Evolutionary conservation across 2,113 vertebrate genomes (phyloP).

Genomic region (Etheostoma cragini): DNA sequence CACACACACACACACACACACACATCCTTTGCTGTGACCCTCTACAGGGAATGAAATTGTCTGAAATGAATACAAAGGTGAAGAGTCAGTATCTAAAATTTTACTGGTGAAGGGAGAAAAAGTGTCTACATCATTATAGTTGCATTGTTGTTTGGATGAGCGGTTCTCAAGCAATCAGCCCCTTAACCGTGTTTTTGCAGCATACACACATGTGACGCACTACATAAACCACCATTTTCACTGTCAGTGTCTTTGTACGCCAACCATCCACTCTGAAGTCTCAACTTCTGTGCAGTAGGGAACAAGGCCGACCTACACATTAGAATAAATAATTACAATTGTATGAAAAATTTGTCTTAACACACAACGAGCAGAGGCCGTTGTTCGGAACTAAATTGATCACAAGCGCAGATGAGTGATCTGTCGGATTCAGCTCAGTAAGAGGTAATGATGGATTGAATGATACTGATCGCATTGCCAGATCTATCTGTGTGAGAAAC

Average conservation of each 20-base stretch:
- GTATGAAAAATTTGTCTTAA: neutral
- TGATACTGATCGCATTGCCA: no score
- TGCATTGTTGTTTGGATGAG: no score
- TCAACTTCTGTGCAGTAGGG: neutral
- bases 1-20: neutral
- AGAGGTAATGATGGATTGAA: no score
- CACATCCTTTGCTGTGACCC: neutral
- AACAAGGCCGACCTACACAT: neutral
- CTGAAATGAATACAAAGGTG: neutral
- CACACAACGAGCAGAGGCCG: neutral
- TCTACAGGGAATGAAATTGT: neutral
- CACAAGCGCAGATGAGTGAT: neutral
- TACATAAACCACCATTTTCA: neutral
- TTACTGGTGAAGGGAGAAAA: no score
- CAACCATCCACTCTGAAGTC: neutral
- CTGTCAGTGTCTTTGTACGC: no score
- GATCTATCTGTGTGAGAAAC: no score
- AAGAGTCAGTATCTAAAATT: neutral
- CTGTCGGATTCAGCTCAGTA: neutral
- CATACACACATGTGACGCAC: neutral
- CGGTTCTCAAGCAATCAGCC: no score
- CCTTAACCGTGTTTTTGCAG: neutral
- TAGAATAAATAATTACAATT: neutral
- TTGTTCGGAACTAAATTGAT: neutral
- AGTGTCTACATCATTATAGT: no score